Conservation (phyloP, 2,888 invertebrate genomes). For the Hemaris fuciformis region DNA sequence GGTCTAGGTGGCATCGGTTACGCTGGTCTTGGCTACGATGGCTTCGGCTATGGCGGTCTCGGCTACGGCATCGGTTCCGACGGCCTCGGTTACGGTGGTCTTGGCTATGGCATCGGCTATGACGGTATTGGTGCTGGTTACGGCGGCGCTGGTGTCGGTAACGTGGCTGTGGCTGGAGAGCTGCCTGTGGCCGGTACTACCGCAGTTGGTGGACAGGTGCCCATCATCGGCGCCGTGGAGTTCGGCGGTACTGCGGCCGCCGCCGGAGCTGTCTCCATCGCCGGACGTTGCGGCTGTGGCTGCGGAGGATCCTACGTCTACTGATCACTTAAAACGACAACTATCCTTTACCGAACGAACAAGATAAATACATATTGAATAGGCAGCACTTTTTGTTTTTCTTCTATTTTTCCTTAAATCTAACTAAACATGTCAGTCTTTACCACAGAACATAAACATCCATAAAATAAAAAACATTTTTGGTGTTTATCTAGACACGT, state of each 20-base stretch:
- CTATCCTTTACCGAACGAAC: not conserved
- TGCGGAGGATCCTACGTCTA: not conserved
- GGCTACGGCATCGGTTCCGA: constrained; percentile 18
- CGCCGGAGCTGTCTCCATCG: not conserved
- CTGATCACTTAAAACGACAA: not conserved
- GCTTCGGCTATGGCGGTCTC: constrained; percentile 17
- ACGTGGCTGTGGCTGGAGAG: constrained; percentile 39
- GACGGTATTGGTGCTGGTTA: constrained; percentile 36
- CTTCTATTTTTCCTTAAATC: too few species aligned
- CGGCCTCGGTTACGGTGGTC: constrained; percentile 7
- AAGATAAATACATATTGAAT: not conserved
- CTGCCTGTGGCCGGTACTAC: constrained; percentile 27
- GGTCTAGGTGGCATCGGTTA: not conserved
- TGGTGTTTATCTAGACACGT: too few species aligned
- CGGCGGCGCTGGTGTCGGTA: constrained; percentile 41
- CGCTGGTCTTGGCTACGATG: constrained; percentile 18
- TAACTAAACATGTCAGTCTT: too few species aligned
- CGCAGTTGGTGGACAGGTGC: constrained; percentile 25
- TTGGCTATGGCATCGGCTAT: constrained; percentile 7
- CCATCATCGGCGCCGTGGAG: constrained; percentile 29
- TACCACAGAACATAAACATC: too few species aligned
- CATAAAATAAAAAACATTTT: too few species aligned
- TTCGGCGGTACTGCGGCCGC: not conserved
- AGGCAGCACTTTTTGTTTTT: too few species aligned
- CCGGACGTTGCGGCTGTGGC: constrained; percentile 6